Base-by-base conservation (phyloP, 2,113 vertebrate genomes). In the rat (Rattus norvegicus) region DNA sequence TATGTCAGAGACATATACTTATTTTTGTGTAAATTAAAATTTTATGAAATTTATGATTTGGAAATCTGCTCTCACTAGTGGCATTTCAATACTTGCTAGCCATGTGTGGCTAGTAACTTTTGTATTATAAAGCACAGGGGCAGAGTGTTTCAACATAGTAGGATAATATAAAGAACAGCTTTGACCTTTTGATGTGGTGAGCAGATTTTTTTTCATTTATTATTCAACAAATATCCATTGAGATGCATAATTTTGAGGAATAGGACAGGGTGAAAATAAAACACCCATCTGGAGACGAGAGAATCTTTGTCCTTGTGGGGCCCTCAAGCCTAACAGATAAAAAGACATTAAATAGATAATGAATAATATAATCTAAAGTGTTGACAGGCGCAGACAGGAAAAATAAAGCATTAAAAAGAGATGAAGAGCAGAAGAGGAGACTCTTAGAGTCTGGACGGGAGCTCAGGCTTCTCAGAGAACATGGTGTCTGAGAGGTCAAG, bases 181-280 rank as follows among this genome's bases (percentile, higher is more conserved):
- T 86, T 93, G 49, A 87, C 84, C 30, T 70, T 90, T 2, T 83
- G 47, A 63, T 43, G 33, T 43, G 30, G 19, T 52, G 28, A 95
- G 30, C 19, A 3, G 54, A 59, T 92, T 90, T 92, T 79, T 79
- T 86, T 95, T 67, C 36, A 89, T 43, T 92, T 39, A 75, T 95
- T 92, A 65, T 90, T 92, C 36, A 95, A 7, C 56, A 93, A 88
- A 88, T 85, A 93, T 36, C 43, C 9, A 4, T 5, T 56, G 22
- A 93, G 13, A 28, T 22, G 3, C 17, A 85, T 75, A 49, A 59
- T 87, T 95, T 70, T 90, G 16, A 92, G n/a, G 4, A 81, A 47
- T 36, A 76, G 17, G 28, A 92, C 70, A 83, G 8, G 3, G 54
- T 88, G 30, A 36, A 39, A 95, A 26, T 84, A 85, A 24, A 69